Percentiles rank a stretch among this genome's conserved stretches.
phyloP scores from a whole-genome alignment of 2,113 vertebrate genomes.

The Galeopterus variegatus region DNA sequence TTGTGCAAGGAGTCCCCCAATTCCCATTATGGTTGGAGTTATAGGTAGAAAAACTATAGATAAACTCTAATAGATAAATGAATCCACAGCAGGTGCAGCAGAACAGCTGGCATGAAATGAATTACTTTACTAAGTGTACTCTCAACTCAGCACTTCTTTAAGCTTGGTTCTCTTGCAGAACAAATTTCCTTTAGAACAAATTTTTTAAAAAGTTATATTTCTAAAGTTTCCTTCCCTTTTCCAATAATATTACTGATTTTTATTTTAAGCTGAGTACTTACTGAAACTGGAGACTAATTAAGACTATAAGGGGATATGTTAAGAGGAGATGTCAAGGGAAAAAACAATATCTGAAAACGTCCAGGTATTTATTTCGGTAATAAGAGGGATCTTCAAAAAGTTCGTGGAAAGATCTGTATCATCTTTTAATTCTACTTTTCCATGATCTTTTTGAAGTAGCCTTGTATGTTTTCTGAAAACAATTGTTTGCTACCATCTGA shows the following conservation, averaged over 20 bases:
- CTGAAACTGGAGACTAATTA: conserved; percentile 19
- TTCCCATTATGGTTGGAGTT: conserved; percentile 28
- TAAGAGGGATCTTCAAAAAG: not conserved
- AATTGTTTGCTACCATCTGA: not conserved
- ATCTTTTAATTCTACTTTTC: too few relatives aligned
- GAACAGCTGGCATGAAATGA: not conserved
- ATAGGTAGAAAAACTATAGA: conserved; percentile 53
- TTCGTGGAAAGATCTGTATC: too few relatives aligned
- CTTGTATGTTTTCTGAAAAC: conserved; percentile 18
- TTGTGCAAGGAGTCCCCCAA: not conserved
- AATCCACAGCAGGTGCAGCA: not conserved
- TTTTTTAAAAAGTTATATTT: conserved; percentile 50
- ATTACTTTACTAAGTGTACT: conserved; percentile 23
- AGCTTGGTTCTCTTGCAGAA: not conserved
- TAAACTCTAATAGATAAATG: conserved; percentile 47
- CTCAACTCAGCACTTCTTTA: conserved; percentile 32
- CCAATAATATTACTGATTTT: conserved; percentile 47
- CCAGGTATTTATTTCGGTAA: not conserved
- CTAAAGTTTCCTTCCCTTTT: conserved; percentile 49
- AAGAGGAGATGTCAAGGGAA: not conserved
- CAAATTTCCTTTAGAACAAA: conserved; percentile 47
- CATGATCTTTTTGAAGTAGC: too few relatives aligned
- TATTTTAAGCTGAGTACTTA: conserved; percentile 48
- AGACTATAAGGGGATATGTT: not conserved
- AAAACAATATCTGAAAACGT: not conserved